These are phyloP conservation scores for Telenomus remus DNA, from an alignment of 1,140 invertebrate species.

Conservation along the genomic window DNA sequence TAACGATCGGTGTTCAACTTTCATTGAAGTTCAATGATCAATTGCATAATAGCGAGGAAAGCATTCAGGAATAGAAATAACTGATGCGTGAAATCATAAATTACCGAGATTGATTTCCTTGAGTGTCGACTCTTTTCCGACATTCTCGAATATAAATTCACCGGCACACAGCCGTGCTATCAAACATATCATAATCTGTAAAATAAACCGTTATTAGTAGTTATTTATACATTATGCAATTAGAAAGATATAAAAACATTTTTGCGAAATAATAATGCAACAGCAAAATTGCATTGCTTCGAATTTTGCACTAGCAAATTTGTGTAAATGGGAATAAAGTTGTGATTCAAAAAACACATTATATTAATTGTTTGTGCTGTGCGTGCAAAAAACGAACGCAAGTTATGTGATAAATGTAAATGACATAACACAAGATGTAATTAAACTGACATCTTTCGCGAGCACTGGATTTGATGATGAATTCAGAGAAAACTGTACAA, in stretches of 20 bases:
- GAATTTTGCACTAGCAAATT: no score
- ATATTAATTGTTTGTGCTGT: no score
- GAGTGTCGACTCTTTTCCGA: conserved; percentile 8
- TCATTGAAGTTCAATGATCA: conserved; percentile 34
- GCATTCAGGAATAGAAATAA: conserved; percentile 7
- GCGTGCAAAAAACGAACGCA: no score
- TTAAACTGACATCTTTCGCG: no score
- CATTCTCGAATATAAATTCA: conserved; percentile 14
- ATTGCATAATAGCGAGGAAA: conserved; percentile 22
- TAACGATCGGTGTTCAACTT: conserved; percentile 17
- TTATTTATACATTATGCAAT: background rate
- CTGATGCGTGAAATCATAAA: conserved; percentile 22
- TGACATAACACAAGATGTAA: no score
- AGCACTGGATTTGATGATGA: no score
- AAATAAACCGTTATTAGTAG: conserved; percentile 10
- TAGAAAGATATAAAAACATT: background rate
- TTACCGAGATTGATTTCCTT: conserved; percentile 38
- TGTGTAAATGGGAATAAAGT: no score
- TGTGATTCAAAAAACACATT: no score
- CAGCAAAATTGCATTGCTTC: no score
- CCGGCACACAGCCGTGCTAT: conserved; percentile 37
- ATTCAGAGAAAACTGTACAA: no score
- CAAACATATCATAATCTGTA: conserved; percentile 46
- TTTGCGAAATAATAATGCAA: no score
- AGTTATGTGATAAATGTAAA: background rate